Evolutionary conservation across 2,888 invertebrate species (phyloP).

Genomic region (Amphipyra berbera): DNA sequence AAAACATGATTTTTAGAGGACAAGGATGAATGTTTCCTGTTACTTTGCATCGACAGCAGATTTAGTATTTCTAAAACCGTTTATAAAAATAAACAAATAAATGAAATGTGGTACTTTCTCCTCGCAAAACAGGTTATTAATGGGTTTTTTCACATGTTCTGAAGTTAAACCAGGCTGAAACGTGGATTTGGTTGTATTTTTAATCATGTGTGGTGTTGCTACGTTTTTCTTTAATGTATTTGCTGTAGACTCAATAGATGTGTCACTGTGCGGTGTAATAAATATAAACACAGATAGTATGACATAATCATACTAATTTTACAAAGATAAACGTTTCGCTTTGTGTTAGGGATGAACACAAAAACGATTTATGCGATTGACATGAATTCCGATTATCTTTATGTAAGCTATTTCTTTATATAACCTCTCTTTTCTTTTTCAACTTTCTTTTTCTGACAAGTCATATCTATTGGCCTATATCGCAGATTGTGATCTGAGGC

Average conservation of each 20-base stretch:
- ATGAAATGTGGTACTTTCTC: conserved; percentile 12
- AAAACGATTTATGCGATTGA: conserved; percentile 11
- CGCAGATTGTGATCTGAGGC: too few relatives aligned
- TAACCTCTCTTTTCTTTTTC: too few relatives aligned
- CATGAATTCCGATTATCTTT: not conserved
- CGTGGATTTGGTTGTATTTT: conserved; percentile 6
- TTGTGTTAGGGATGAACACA: not conserved
- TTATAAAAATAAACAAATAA: conserved; percentile 32
- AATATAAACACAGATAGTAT: conserved; percentile 10
- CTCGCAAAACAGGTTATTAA: conserved; percentile 30
- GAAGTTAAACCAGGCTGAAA: conserved; percentile 35
- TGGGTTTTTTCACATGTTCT: conserved; percentile 35
- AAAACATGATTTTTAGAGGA: conserved; percentile 65
- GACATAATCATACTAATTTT: conserved; percentile 23
- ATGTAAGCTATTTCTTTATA: too few relatives aligned
- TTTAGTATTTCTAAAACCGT: conserved; percentile 32
- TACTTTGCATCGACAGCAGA: conserved; percentile 41
- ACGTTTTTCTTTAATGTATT: conserved; percentile 8
- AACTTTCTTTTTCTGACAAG: too few relatives aligned
- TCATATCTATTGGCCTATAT: too few relatives aligned
- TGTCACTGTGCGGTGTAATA: conserved; percentile 3
- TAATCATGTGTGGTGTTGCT: not conserved
- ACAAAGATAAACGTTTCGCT: conserved; percentile 12
- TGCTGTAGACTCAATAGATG: conserved; percentile 17
- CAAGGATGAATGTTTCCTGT: conserved; percentile 61